Evolutionary conservation across 2,797 vertebrate genomes (phyloP).

Genomic region (Odontamblyopus lacepedii): DNA sequence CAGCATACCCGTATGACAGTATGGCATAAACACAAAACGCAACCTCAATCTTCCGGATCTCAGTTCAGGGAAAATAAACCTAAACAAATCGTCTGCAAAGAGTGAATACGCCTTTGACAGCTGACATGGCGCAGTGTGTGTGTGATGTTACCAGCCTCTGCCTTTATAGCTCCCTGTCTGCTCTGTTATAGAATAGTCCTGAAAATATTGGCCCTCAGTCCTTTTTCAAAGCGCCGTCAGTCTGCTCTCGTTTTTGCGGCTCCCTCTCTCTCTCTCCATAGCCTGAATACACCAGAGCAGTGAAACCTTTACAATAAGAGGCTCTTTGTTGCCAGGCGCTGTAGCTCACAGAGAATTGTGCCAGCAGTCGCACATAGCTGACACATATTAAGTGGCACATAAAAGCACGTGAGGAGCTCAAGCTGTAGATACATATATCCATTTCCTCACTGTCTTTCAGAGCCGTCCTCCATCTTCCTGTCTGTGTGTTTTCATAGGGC

Average conservation of each 20-base stretch:
- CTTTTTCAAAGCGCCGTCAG: constrained; percentile 28
- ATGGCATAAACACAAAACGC: background rate
- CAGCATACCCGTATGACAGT: background rate
- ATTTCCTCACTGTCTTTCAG: constrained; percentile 62
- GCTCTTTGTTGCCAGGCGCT: constrained; percentile 44
- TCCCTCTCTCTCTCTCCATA: constrained; percentile 9
- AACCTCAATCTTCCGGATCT: background rate
- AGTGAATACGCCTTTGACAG: constrained; percentile 2
- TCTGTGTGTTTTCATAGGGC: constrained; percentile 61
- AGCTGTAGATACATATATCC: constrained; percentile 51
- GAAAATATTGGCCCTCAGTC: constrained; percentile 18
- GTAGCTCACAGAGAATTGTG: constrained; percentile 18
- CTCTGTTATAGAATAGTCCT: constrained; percentile 1
- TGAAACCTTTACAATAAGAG: constrained; percentile 36
- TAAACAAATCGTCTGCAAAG: constrained; percentile 1
- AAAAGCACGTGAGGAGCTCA: constrained; percentile 42
- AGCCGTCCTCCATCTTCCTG: constrained; percentile 63
- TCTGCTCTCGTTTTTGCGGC: constrained; percentile 19
- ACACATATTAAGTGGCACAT: constrained; percentile 48
- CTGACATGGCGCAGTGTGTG: background rate
- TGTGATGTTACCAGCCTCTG: constrained; percentile 10
- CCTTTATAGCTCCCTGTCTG: constrained; percentile 16
- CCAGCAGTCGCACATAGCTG: constrained; percentile 26
- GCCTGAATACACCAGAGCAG: constrained; percentile 23
- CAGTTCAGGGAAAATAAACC: background rate